These are phyloP conservation scores for Anas georgica DNA, from an alignment of 2,797 vertebrate species.

Conservation along the genomic window DNA sequence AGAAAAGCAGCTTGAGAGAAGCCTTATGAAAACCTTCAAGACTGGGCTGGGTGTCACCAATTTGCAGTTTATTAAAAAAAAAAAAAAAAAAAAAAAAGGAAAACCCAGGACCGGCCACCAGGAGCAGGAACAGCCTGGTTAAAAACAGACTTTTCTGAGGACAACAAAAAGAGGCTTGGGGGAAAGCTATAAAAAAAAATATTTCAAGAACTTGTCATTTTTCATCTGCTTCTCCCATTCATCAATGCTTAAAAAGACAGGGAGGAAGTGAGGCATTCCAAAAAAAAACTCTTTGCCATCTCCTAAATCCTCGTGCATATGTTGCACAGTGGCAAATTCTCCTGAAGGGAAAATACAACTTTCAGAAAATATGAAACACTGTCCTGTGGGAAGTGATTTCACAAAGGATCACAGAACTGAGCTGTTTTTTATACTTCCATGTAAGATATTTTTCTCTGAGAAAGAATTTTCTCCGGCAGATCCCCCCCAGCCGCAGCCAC, in stretches of 20 bases:
- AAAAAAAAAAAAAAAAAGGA: background rate
- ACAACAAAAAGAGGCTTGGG: background rate
- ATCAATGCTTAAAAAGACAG: background rate
- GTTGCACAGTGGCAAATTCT: background rate
- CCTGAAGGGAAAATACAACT: background rate
- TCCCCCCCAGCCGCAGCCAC: background rate
- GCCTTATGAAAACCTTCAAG: background rate
- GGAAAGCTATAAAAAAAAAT: background rate
- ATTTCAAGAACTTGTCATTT: background rate
- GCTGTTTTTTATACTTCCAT: background rate
- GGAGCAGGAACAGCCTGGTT: background rate
- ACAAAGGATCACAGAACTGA: background rate
- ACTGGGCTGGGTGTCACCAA: background rate
- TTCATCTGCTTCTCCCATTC: background rate
- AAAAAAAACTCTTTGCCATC: background rate
- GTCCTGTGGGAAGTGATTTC: background rate
- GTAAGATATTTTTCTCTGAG: background rate
- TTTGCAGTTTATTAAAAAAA: background rate
- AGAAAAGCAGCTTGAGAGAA: background rate
- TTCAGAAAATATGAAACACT: background rate
- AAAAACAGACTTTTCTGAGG: background rate
- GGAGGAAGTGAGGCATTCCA: background rate
- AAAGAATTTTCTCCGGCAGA: background rate
- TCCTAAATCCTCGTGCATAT: background rate
- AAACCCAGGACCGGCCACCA: background rate